Evolutionary conservation across 2,113 vertebrate species (phyloP), one percentile per base, ranked within the genome.

Genomic region (Myotis yumanensis): DNA sequence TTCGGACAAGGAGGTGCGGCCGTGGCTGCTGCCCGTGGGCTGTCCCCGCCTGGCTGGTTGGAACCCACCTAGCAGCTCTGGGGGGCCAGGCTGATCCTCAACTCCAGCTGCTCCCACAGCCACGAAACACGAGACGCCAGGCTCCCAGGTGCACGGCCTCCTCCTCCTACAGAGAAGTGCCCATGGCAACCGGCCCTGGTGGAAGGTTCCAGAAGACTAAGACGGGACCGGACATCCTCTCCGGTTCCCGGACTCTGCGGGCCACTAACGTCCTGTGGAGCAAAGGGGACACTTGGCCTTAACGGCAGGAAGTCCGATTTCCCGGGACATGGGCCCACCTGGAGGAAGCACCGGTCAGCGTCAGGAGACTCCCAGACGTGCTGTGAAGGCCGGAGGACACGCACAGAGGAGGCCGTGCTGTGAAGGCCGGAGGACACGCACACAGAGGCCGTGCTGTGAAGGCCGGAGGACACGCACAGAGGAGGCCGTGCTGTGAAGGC

Each of bases 181-280:
- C 64, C 37, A 62, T 6, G 25, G 6, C 16, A 0, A 2, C 2
- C 2, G 0, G 16, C n/a, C 15, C 0, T 1, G n/a, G 37, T 54
- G 76, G 77, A 57, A 69, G 62, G 15, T 37, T 52, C 80, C 6
- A 15, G 80, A 69, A 71, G 52, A 62, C 25, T 18, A 46, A 0
- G 0, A 7, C 5, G 14, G n/a, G 51, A 5, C 32, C 59, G 22
- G 48, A n/a, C 25, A 9, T 14, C 51, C 16, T 16, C 32, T 40
- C 59, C 32, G 11, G 46, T 15, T 81, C n/a, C 46, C 0, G 46
- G 88, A 12, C 35, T 28, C 25, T 28, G 43, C 35, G 18, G 25
- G 17, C 48, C 28, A 40, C 23, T 43, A 37, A 30, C 1, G 2
- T 66, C 48, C 54, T 48, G 43, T 57, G 62, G 59, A 37, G 32